These are phyloP conservation scores for Myioborus miniatus DNA, from an alignment of 2,797 vertebrate genomes.

Conservation along the genomic window DNA sequence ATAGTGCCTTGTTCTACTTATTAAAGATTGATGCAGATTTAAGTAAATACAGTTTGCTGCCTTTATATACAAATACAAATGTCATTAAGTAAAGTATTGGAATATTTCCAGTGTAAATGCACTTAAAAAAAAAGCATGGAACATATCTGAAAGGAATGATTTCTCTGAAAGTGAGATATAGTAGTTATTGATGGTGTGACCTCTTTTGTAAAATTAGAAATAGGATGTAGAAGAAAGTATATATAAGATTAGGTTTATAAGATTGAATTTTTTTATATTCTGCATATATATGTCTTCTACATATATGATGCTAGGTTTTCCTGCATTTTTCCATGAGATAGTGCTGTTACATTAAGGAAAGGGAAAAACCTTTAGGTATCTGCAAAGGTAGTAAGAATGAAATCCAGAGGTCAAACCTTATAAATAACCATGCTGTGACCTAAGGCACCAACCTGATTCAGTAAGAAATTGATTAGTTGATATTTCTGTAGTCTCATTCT, in stretches of 20 bases:
- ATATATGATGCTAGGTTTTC: neutral
- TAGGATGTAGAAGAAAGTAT: neutral
- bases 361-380: neutral
- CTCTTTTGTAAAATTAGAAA: neutral
- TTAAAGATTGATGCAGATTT: neutral
- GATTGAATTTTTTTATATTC: neutral
- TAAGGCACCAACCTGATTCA: neutral
- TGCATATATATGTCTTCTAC: neutral
- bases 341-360: neutral
- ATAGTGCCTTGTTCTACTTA: neutral
- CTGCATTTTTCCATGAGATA: neutral
- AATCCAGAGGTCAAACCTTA: neutral
- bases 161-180: neutral
- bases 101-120: neutral
- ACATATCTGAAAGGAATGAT: neutral
- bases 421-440: neutral
- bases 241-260: neutral
- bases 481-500: constrained; percentile 30
- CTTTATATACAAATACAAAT: neutral
- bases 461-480: constrained; percentile 22
- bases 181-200: neutral
- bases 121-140: neutral
- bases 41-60: neutral
- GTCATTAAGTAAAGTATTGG: neutral
- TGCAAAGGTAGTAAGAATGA: neutral